phyloP scores from a whole-genome alignment of 2,113 vertebrate genomes.

The Alces alces region DNA sequence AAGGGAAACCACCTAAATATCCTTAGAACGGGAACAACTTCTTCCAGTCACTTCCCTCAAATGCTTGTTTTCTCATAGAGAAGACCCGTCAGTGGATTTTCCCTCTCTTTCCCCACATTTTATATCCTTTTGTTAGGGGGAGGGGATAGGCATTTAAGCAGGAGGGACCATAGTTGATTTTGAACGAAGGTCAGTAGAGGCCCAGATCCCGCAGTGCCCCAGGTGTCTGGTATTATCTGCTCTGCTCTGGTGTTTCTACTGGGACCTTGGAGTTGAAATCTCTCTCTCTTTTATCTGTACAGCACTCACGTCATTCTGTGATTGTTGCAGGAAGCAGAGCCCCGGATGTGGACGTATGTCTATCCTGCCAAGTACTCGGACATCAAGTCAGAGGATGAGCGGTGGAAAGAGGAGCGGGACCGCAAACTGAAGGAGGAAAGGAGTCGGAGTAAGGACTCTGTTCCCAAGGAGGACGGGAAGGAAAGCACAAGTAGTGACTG shows the following conservation, averaged over 20 bases:
- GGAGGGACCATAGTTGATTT: background rate
- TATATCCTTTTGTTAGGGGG: background rate
- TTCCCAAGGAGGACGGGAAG: constrained; percentile 91
- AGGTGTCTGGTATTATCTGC: background rate
- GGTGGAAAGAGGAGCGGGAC: constrained; percentile 95
- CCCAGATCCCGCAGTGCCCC: background rate
- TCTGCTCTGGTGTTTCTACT: background rate
- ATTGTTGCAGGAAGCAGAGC: constrained; percentile 85
- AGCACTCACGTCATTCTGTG: background rate
- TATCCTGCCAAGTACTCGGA: constrained; percentile 92
- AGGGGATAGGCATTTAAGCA: background rate
- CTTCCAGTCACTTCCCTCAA: background rate
- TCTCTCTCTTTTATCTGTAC: background rate
- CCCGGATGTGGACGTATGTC: constrained; percentile 89
- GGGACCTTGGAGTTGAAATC: background rate
- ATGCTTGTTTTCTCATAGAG: background rate
- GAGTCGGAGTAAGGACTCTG: constrained; percentile 88
- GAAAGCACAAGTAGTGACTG: constrained; percentile 87
- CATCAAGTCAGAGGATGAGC: constrained; percentile 88
- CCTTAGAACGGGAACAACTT: background rate
- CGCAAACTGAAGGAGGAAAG: constrained; percentile 97
- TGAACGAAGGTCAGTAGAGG: background rate
- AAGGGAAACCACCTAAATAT: background rate
- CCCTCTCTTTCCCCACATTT: background rate
- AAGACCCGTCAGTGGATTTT: background rate